Percentiles rank a stretch among this genome's conserved stretches.
These are phyloP conservation scores for Limonius californicus DNA, from an alignment of 1,140 invertebrate species.

Conservation along the genomic window DNA sequence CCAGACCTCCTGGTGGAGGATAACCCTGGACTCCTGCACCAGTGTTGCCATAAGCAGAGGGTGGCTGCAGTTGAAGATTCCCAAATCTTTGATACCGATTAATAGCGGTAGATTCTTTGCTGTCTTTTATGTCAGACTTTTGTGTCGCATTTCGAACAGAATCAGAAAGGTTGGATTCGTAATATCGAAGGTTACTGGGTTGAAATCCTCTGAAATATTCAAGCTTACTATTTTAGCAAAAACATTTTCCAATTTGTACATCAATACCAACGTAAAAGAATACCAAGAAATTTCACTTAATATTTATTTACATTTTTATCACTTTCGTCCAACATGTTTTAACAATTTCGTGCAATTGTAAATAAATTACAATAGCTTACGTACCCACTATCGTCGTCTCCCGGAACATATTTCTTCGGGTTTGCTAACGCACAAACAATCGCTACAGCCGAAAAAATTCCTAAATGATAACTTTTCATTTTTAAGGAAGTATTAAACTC, in stretches of 20 bases:
- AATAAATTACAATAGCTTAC: no score
- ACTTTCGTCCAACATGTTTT: no score
- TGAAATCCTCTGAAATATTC: conserved; percentile 39
- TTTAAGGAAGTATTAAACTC: background rate
- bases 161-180: conserved; percentile 33
- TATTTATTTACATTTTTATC: no score
- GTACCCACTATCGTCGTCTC: conserved; percentile 19
- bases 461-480: background rate
- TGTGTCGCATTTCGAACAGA: conserved; percentile 2
- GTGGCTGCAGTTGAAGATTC: conserved; percentile 24
- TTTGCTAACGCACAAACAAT: conserved; percentile 5
- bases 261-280: no score
- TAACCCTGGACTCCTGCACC: conserved; percentile 43
- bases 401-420: conserved; percentile 27
- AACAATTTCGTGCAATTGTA: no score
- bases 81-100: conserved; percentile 30
- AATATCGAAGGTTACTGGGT: conserved; percentile 38
- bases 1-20: conserved; percentile 44
- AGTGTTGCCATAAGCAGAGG: conserved; percentile 36
- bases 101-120: conserved; percentile 20
- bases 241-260: no score
- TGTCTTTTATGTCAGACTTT: conserved; percentile 12
- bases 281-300: no score
- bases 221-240: conserved; percentile 9
- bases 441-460: background rate